These are phyloP conservation scores for Notiomystis cincta DNA, from an alignment of 2,113 vertebrate genomes.

Conservation along the genomic window DNA sequence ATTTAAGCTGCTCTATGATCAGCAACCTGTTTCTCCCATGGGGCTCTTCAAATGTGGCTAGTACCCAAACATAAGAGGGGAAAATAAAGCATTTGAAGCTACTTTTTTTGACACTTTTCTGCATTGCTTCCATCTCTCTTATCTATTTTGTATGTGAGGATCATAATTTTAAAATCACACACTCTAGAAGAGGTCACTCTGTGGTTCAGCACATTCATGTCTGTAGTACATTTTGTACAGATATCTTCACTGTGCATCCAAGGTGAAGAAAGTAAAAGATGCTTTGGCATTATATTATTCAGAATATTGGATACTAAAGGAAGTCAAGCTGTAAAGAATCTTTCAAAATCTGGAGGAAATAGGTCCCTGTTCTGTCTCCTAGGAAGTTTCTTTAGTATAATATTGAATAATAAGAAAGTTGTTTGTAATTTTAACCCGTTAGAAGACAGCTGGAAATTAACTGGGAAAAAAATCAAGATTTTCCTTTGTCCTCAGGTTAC, in stretches of 20 bases:
- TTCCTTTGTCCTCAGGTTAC: neutral
- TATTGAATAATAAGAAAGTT: neutral
- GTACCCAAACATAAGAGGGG: neutral
- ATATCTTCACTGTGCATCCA: neutral
- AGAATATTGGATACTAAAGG: neutral
- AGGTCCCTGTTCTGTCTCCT: neutral
- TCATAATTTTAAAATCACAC: neutral
- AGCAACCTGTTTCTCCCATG: neutral
- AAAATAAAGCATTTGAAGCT: neutral
- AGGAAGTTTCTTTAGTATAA: neutral
- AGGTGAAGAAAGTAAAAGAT: neutral
- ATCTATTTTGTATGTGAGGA: neutral
- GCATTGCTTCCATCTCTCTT: neutral
- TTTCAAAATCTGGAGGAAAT: neutral
- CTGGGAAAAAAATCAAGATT: fast-evolving
- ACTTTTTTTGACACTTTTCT: neutral
- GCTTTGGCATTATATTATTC: neutral
- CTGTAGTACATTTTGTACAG: neutral
- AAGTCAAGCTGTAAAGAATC: neutral
- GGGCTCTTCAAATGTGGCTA: constrained; percentile 3
- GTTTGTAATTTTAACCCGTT: neutral
- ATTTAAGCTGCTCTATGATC: constrained; percentile 20
- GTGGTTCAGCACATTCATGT: neutral
- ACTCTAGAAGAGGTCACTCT: neutral
- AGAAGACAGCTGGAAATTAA: neutral